Base-by-base conservation (phyloP, 1,140 invertebrate species). In the Caerostris darwini region DNA sequence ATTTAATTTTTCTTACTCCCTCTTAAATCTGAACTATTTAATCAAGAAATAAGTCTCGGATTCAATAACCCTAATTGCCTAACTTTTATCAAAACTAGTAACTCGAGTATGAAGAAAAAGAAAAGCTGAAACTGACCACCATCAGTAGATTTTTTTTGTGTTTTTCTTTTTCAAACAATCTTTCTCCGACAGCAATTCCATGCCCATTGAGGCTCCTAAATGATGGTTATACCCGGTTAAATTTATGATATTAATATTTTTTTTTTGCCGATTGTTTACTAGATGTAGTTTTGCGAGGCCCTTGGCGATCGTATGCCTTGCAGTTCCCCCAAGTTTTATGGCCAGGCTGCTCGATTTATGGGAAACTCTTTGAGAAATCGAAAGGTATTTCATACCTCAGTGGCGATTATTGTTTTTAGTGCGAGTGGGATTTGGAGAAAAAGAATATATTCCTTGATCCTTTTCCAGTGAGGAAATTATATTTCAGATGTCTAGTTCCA, bases 231-330 rank as follows among this genome's bases (percentile, higher is more conserved):
- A 77, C 71, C 34, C 34, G 8, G 71, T 77, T 53, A 77, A 77
- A 77, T 77, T 77, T 77, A 77, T 77, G 71, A 77, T 77, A 77
- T 77, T 77, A 77, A 50, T 77, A 77, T 77, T 50, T 77, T 10
- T 77, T 77, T 50, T 50, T 53, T 19, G n/a, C 10, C 34, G 19
- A 77, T 77, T 77, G 50, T 77, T 77, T 77, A 53, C 71, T 50
- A 77, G 71, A 77, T 50, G 3, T 8, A 53, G 71, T 3, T 77
- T 77, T 77, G 71, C 3, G 71, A 77, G 71, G 10, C 71, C 71
- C 71, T 53, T 12, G 71, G 71, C 14, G 71, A 12, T 14, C 71
- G 14, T 77, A 77, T 50, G 34, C 8, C 34, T 77, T 77, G 19
- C 50, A 77, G 71, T 77, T 77, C 71, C 10, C 14, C 10, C 34